Evolutionary conservation across 2,888 invertebrate genomes (phyloP).

Genomic region (Drosophila mimetica): DNA sequence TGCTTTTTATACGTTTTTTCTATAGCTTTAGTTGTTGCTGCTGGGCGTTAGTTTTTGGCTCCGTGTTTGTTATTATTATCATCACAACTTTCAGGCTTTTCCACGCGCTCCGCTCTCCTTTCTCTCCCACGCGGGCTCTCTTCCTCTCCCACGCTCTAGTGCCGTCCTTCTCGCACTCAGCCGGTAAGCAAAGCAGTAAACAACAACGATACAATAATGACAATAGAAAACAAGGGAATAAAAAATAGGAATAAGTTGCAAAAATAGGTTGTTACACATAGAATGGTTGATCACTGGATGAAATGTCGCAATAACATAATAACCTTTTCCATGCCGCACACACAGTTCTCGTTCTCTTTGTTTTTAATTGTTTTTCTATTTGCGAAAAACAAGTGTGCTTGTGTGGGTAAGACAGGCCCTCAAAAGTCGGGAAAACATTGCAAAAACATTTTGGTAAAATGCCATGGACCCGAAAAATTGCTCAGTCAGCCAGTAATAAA

Average conservation of each 20-base stretch:
- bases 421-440: conserved; percentile 22
- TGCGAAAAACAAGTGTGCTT: conserved; percentile 18
- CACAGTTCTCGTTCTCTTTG: conserved; percentile 42
- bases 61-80: conserved; percentile 67
- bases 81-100: conserved; percentile 65
- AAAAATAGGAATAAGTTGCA: not conserved
- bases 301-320: conserved; percentile 40
- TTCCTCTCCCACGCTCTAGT: conserved; percentile 29
- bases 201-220: not conserved
- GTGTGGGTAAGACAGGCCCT: conserved; percentile 42
- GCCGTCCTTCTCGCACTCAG: conserved; percentile 35
- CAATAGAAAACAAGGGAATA: conserved; percentile 5
- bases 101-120: conserved; percentile 2
- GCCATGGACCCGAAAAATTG: conserved; percentile 59
- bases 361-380: conserved; percentile 36
- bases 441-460: conserved; percentile 71
- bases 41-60: conserved; percentile 48
- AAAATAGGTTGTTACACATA: conserved; percentile 16
- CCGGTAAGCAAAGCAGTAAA: conserved; percentile 26
- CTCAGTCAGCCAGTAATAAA: not conserved
- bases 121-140: conserved; percentile 32
- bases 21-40: conserved; percentile 26
- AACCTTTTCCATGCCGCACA: conserved; percentile 33
- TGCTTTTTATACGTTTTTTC: conserved; percentile 60
- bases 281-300: conserved; percentile 35